Percentiles rank a stretch among this genome's conserved stretches.
Evolutionary conservation across 1,140 invertebrate species (phyloP).

Genomic region (Galleria mellonella): DNA sequence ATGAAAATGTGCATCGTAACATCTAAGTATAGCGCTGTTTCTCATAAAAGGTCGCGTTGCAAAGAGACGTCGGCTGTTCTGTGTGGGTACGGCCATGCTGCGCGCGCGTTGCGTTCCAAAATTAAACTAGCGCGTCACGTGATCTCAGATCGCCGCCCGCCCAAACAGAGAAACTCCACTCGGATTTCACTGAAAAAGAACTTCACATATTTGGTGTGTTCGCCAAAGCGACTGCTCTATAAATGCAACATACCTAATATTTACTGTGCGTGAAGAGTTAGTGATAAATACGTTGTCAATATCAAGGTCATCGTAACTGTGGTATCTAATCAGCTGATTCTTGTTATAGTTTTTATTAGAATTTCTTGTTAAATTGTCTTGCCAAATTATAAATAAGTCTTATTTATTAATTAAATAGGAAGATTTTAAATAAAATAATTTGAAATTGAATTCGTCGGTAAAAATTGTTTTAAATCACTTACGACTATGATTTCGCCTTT

Average conservation of each 20-base stretch:
- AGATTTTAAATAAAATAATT: no score
- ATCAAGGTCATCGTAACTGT: conserved; percentile 32
- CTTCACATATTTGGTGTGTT: conserved; percentile 21
- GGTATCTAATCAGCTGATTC: conserved; percentile 26
- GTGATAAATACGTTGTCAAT: conserved; percentile 29
- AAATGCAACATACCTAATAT: no score
- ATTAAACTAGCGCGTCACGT: conserved; percentile 59
- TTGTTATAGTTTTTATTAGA: not conserved
- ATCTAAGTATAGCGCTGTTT: conserved; percentile 57
- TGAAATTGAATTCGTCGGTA: no score
- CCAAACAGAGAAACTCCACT: conserved; percentile 71
- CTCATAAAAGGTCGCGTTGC: conserved; percentile 62
- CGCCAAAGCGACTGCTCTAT: no score
- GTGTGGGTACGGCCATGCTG: conserved; percentile 30
- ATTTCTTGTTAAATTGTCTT: no score
- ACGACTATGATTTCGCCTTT: no score
- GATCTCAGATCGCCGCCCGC: conserved; percentile 57
- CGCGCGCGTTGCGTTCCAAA: conserved; percentile 60
- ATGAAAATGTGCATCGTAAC: conserved; percentile 24
- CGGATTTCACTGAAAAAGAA: conserved; percentile 54
- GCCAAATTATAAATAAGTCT: no score
- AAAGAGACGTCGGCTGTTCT: conserved; percentile 36
- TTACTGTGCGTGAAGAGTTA: conserved; percentile 4
- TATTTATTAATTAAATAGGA: no score
- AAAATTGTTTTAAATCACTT: no score